Base-by-base conservation (phyloP, 1,140 invertebrate species). In the Olivierus martensii region DNA sequence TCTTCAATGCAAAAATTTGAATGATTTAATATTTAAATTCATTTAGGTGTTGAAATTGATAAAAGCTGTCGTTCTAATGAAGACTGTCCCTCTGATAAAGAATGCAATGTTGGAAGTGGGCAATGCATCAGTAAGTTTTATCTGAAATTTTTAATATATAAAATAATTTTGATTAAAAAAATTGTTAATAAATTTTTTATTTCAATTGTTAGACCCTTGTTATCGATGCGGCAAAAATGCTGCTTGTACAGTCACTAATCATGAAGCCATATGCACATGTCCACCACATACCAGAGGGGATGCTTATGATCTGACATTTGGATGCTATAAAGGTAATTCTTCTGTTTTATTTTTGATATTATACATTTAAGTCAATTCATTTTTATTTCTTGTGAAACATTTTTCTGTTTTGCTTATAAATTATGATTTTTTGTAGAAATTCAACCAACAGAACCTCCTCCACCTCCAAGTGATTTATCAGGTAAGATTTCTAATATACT, bases 261-360 rank as follows among this genome's bases (percentile, higher is more conserved):
- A 93, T 66, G 73, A 77, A 57, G 83, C 82, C 14, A 68, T 79
- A 17, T 93, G 89, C 65, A 74, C 78, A 28, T 89, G 85, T 65
- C 77, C 81, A 28, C 72, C 75, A 18, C 79, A 79, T 17, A 82
- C 81, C 62, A 71, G 69, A 34, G 83, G 83, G 57, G 77, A 86
- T 64, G 75, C 83, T 17, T 63, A 63, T 57, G 59, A 65, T 42
- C 62, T 63, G 38, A 74, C 82, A 53, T 69, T 76, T 11, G 71
- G 77, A 51, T 86, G 83, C 70, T 79, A 76, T 45, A 72, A 73
- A 67, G 41, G 41, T 43, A 43, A 1, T 5, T n/a, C n/a, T n/a
- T n/a, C n/a, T n/a, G n/a, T n/a, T n/a, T n/a, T n/a, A n/a, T n/a
- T n/a, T n/a, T n/a, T n/a, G n/a, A n/a, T n/a, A n/a, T n/a, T n/a